A percentile compares a stretch with the other conserved stretches of the same genome.
phyloP scores from a whole-genome alignment of 2,113 vertebrate genomes.

The Aix galericulata region DNA sequence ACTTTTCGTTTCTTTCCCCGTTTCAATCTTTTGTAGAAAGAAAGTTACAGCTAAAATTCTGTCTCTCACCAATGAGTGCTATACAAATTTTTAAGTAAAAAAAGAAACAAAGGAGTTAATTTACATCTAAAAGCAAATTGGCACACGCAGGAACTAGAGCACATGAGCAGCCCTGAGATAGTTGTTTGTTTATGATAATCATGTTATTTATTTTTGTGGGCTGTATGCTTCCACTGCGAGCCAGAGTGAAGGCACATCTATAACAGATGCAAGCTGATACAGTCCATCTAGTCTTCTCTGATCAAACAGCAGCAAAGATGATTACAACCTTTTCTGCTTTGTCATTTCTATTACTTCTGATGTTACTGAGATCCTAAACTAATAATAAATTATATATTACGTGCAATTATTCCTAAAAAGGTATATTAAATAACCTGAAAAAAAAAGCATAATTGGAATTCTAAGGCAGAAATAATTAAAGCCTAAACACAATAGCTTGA shows the following conservation, averaged over 20 bases:
- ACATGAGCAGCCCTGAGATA: background rate
- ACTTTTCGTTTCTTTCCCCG: too few species aligned
- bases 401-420: background rate
- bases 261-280: background rate
- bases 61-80: background rate
- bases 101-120: conserved; percentile 16
- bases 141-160: background rate
- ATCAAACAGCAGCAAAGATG: background rate
- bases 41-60: background rate
- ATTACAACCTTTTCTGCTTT: background rate
- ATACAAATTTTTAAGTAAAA: background rate
- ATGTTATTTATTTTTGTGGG: background rate
- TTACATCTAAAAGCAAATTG: background rate
- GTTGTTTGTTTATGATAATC: conserved; percentile 31
- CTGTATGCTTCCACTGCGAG: background rate
- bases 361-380: background rate
- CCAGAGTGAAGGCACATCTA: background rate
- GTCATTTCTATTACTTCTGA: conserved; percentile 7
- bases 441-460: background rate
- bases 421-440: background rate
- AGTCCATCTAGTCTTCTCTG: background rate
- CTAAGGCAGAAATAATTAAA: background rate
- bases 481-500: background rate
- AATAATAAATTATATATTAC: background rate
- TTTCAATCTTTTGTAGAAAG: background rate